phyloP scores from a whole-genome alignment of 2,113 vertebrate species.

The Opisthocomus hoazin region DNA sequence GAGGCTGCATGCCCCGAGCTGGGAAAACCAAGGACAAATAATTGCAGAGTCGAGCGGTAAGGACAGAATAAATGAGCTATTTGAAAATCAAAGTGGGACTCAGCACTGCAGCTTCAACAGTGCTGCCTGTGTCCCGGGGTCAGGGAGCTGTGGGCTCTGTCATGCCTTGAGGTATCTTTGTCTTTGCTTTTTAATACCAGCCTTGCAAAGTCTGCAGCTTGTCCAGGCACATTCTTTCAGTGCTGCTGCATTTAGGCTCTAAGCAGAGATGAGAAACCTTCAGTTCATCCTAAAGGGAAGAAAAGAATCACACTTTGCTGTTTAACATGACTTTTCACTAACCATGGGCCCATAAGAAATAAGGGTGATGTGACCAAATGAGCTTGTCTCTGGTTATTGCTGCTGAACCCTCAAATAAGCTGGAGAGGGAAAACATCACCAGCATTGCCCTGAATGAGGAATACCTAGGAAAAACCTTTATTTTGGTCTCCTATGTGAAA shows the following conservation, averaged over 20 bases:
- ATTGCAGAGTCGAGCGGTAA: not conserved
- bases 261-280: not conserved
- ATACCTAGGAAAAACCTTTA: not conserved
- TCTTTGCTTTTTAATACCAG: not conserved
- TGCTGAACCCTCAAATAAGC: not conserved
- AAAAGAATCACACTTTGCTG: not conserved
- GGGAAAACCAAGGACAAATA: not conserved
- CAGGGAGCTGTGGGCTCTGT: not conserved
- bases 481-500: not conserved
- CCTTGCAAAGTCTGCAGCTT: not conserved
- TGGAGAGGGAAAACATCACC: not conserved
- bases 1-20: not conserved
- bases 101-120: not conserved
- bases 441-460: not conserved
- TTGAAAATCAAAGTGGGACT: not conserved
- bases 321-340: not conserved
- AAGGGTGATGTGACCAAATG: not conserved
- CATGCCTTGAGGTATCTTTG: not conserved
- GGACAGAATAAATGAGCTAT: conserved; percentile 9
- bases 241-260: not conserved
- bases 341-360: not conserved
- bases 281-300: not conserved
- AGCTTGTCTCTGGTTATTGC: not conserved
- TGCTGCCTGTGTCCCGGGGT: not conserved
- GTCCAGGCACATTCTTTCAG: not conserved